Conservation (phyloP, 2,113 vertebrate species). For the Falcunculus frontatus region DNA sequence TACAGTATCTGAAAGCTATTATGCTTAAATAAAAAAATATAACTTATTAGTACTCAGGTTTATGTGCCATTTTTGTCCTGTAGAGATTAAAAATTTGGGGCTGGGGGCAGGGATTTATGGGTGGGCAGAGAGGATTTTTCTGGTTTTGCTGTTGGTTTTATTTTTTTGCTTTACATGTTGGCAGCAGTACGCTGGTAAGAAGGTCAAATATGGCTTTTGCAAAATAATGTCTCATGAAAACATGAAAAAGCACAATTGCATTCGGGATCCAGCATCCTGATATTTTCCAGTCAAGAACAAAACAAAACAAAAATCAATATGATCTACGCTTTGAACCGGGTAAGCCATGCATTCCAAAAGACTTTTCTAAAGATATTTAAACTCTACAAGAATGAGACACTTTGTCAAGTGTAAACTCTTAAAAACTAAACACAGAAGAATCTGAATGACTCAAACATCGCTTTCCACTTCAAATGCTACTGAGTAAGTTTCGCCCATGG, state of each 20-base stretch:
- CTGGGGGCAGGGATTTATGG: neutral
- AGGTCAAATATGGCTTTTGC: constrained; percentile 63
- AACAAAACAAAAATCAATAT: neutral
- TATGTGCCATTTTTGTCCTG: constrained; percentile 68
- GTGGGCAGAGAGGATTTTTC: neutral
- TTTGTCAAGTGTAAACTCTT: constrained; percentile 12
- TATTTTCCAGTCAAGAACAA: neutral
- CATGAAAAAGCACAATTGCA: neutral
- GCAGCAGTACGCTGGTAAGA: constrained; percentile 26
- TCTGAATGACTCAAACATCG: neutral
- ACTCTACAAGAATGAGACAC: neutral
- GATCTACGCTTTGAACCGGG: neutral
- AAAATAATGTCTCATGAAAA: constrained; percentile 17
- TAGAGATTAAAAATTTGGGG: constrained; percentile 8
- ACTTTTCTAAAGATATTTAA: constrained; percentile 11
- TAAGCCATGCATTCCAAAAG: neutral
- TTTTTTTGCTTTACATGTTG: neutral
- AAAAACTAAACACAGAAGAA: constrained; percentile 10
- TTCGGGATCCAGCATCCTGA: neutral
- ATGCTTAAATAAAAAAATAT: constrained; percentile 75
- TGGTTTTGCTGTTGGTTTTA: neutral
- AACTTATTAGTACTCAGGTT: constrained; percentile 71
- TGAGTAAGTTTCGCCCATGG: neutral
- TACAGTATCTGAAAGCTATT: constrained; percentile 70
- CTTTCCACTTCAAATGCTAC: constrained; percentile 40